A percentile compares a stretch with the other conserved stretches of the same genome.
Evolutionary conservation across 2,888 invertebrate genomes (phyloP).

Genomic region (Agonopterix arenella): DNA sequence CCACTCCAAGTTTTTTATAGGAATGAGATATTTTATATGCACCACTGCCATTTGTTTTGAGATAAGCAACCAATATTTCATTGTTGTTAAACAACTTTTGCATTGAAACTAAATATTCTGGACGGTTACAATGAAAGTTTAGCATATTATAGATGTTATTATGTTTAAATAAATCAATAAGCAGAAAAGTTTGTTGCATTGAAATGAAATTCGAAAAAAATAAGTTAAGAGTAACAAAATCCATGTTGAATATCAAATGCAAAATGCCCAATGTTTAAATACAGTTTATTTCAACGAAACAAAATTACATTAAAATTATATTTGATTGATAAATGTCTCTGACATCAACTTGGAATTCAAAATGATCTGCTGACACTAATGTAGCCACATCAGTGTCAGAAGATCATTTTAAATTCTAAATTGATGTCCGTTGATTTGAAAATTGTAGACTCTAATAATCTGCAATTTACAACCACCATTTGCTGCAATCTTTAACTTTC

Average conservation of each 20-base stretch:
- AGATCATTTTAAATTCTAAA: slow-evolving; percentile 19
- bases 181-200: slow-evolving; percentile 19
- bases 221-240: slow-evolving; percentile 7
- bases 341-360: slow-evolving; percentile 34
- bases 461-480: background rate
- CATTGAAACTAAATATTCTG: slow-evolving; percentile 16
- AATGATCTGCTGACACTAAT: slow-evolving; percentile 6
- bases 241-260: slow-evolving; percentile 14
- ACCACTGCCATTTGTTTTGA: slow-evolving; percentile 11
- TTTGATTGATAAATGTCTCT: slow-evolving; percentile 24
- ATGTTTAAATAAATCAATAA: slow-evolving; percentile 41
- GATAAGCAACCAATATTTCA: slow-evolving; percentile 21
- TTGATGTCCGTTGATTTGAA: slow-evolving; percentile 32
- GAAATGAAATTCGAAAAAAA: slow-evolving; percentile 17
- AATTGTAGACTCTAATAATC: slow-evolving; percentile 2
- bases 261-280: background rate
- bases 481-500: slow-evolving; percentile 5
- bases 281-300: no score
- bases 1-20: slow-evolving; percentile 34
- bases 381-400: background rate
- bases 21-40: slow-evolving; percentile 14
- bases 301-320: slow-evolving; percentile 32
- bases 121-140: slow-evolving; percentile 35
- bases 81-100: slow-evolving; percentile 33
- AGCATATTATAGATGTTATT: slow-evolving; percentile 42